Conservation (phyloP, 1,140 invertebrate species). For the Ctenoplectra terminalis region DNA sequence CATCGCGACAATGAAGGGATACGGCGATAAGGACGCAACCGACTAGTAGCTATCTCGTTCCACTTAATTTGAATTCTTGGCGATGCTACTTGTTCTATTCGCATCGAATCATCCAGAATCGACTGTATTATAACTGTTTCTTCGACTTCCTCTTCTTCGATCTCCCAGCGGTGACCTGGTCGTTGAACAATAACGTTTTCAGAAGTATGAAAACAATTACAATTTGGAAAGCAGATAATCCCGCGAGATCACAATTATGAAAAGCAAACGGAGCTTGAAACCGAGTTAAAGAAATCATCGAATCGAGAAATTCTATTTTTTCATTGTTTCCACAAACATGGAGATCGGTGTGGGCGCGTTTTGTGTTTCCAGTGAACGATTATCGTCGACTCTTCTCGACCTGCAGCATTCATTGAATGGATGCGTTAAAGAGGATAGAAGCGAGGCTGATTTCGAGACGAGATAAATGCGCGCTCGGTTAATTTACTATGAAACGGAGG, state of each 20-base stretch:
- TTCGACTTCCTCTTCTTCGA: neutral
- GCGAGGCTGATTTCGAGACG: neutral
- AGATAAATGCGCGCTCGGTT: neutral
- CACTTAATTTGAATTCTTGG: slow-evolving; percentile 9
- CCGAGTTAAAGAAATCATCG: neutral
- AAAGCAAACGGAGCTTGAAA: neutral
- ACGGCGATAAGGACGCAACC: neutral
- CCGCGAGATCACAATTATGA: neutral
- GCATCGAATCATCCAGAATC: neutral
- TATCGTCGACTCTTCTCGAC: neutral
- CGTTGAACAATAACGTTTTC: no score
- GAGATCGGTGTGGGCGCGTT: neutral
- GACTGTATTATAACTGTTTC: neutral
- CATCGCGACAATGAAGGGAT: slow-evolving; percentile 10
- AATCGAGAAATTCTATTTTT: neutral
- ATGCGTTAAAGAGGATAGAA: neutral
- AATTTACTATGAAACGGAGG: neutral
- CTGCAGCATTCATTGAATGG: neutral
- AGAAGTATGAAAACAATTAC: no score
- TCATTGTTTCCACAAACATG: neutral
- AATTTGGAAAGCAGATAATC: no score
- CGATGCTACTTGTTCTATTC: neutral
- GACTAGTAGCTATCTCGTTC: slow-evolving; percentile 6
- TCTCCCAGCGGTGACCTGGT: no score
- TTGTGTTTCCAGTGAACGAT: neutral